A percentile compares a stretch with the other conserved stretches of the same genome.
Conservation (phyloP, 2,113 vertebrate genomes). For the Archocentrus centrarchus region DNA sequence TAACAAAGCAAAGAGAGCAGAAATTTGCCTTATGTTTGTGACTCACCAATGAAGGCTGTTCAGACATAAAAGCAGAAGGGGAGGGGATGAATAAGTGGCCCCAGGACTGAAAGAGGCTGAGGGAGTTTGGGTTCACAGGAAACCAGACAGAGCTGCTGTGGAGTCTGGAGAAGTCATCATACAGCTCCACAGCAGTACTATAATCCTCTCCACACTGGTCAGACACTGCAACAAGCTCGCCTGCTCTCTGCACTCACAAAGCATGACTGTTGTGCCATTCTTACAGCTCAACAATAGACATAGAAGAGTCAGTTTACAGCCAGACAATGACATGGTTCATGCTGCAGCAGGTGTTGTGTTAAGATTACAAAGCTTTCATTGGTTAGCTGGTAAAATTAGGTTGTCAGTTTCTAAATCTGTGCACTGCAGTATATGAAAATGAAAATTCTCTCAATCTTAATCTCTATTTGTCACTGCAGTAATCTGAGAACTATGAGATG, state of each 20-base stretch:
- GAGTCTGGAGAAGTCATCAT: constrained; percentile 77
- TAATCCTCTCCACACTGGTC: not conserved
- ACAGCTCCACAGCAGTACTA: not conserved
- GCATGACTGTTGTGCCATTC: not conserved
- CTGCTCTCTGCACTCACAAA: not conserved
- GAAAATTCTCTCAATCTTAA: not conserved
- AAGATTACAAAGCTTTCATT: not conserved
- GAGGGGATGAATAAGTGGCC: constrained; percentile 7
- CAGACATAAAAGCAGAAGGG: not conserved
- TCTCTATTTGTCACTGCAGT: not conserved
- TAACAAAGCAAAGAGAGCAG: not conserved
- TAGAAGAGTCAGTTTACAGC: not conserved
- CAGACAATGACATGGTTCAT: not conserved
- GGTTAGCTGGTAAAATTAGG: not conserved
- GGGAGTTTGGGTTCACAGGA: constrained; percentile 61
- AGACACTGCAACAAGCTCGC: not conserved
- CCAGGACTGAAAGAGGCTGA: constrained; percentile 8
- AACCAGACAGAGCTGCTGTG: constrained; percentile 60
- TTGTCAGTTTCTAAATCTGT: not conserved
- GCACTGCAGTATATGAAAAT: not conserved
- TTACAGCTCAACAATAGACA: not conserved
- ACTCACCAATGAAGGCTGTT: not conserved
- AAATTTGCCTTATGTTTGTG: not conserved
- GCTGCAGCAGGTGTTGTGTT: not conserved
- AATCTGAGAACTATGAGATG: not conserved